Evolutionary conservation across 2,888 invertebrate species (phyloP).

Genomic region (Folsomia candida): DNA sequence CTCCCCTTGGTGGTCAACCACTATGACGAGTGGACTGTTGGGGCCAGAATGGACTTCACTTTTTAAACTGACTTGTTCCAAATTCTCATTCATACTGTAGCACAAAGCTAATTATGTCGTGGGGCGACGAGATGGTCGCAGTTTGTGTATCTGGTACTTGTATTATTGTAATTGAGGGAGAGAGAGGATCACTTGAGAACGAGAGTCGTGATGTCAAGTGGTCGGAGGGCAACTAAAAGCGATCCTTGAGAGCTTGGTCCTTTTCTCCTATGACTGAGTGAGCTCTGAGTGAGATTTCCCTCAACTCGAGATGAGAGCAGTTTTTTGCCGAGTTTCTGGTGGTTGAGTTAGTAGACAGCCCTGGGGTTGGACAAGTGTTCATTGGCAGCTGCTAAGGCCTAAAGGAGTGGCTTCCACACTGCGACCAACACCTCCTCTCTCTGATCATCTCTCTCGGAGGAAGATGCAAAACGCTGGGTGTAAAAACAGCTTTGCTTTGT

Average conservation of each 20-base stretch:
- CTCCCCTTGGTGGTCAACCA: background rate
- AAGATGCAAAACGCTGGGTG: too few species aligned
- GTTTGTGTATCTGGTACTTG: background rate
- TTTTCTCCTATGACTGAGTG: background rate
- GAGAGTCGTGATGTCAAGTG: slow-evolving; percentile 5
- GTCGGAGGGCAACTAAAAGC: background rate
- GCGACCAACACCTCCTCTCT: background rate
- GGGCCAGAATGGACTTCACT: background rate
- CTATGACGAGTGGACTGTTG: background rate
- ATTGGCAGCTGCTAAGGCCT: background rate
- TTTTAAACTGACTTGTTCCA: too few species aligned
- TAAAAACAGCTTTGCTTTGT: too few species aligned
- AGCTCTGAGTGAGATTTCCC: background rate
- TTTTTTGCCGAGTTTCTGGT: background rate
- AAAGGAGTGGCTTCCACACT: slow-evolving; percentile 1
- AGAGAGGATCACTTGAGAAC: background rate
- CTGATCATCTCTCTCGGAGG: too few species aligned
- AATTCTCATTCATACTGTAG: too few species aligned
- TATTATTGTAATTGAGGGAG: background rate
- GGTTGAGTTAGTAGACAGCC: background rate
- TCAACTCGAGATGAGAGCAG: too few species aligned
- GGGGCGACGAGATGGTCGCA: too few species aligned
- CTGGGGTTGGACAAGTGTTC: background rate
- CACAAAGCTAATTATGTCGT: too few species aligned
- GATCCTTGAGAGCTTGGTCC: background rate